Percentiles rank a stretch among this genome's conserved stretches.
phyloP scores from a whole-genome alignment of 2,113 vertebrate genomes.

The Scartelaos histophorus region DNA sequence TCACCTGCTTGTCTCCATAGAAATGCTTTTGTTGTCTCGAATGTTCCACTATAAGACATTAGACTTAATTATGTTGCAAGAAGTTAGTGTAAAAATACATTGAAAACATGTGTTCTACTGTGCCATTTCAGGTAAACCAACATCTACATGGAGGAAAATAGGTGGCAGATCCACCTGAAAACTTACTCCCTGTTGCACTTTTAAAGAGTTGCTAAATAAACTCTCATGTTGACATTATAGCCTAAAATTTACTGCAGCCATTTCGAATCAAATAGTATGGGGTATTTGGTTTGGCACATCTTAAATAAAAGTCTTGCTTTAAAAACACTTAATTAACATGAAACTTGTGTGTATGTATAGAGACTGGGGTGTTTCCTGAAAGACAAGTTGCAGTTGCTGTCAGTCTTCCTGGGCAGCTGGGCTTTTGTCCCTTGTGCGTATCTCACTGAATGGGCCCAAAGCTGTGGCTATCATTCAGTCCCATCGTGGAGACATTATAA shows the following conservation, averaged over 20 bases:
- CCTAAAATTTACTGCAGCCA: not conserved
- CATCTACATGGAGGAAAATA: no score
- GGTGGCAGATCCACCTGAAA: no score
- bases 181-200: no score
- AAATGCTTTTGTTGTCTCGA: no score
- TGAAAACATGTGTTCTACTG: no score
- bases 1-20: no score
- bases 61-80: no score
- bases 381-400: conserved; percentile 55
- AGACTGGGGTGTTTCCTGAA: conserved; percentile 57
- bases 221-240: no score
- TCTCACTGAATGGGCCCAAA: conserved; percentile 58
- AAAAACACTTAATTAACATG: not conserved
- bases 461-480: conserved; percentile 44
- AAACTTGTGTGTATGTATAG: conserved; percentile 42
- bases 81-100: no score
- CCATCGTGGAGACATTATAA: conserved; percentile 65
- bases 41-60: no score
- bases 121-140: no score
- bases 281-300: not conserved
- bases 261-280: not conserved
- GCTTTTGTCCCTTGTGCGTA: conserved; percentile 63
- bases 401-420: conserved; percentile 65
- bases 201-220: no score
- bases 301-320: not conserved